Conservation (phyloP, 2,113 vertebrate genomes). For the Tenebrosternarchus preto region DNA sequence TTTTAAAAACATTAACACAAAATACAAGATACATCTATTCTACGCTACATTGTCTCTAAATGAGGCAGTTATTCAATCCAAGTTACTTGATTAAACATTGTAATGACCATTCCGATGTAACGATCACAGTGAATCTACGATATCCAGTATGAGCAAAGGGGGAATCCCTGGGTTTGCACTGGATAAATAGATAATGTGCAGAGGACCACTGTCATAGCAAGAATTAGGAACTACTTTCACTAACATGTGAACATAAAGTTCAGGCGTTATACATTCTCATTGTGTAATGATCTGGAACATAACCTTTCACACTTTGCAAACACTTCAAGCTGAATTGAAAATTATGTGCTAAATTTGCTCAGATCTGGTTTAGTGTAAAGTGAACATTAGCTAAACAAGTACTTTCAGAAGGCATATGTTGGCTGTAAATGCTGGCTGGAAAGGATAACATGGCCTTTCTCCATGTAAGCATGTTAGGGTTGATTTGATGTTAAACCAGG, state of each 20-base stretch:
- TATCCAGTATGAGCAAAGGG: neutral
- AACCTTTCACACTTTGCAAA: neutral
- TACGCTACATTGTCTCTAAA: neutral
- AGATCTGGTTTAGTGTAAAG: neutral
- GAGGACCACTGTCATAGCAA: slow-evolving; percentile 4
- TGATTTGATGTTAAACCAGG: slow-evolving; percentile 9
- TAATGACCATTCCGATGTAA: neutral
- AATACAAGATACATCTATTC: neutral
- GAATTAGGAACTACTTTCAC: neutral
- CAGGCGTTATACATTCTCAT: too few species aligned
- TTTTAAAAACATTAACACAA: neutral
- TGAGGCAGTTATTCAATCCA: neutral
- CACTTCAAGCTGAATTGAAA: neutral
- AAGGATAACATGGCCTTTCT: slow-evolving; percentile 1
- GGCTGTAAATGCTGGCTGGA: neutral
- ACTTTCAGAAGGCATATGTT: neutral
- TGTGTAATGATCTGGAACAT: neutral
- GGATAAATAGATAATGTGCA: neutral
- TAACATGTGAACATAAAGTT: neutral
- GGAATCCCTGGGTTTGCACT: neutral
- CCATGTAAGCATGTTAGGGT: neutral
- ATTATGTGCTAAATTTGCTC: neutral
- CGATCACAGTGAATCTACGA: neutral
- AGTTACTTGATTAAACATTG: neutral
- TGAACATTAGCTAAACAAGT: neutral